These are phyloP conservation scores for Diaphora mendica DNA, from an alignment of 2,888 invertebrate species.

Conservation along the genomic window DNA sequence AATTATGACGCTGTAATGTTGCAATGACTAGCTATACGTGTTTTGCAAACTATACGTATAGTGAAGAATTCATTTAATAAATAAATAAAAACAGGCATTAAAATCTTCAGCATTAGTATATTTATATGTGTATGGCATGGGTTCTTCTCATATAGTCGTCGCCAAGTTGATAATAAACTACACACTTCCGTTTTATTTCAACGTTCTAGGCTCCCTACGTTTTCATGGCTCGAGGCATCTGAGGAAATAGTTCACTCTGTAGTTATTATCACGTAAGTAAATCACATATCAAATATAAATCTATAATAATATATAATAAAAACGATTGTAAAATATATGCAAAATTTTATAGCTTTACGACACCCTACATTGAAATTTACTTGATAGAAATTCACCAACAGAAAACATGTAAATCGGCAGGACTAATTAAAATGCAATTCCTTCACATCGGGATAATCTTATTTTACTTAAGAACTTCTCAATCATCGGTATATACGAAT, in stretches of 20 bases:
- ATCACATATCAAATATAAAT: constrained; percentile 9
- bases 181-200: not conserved
- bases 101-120: too few relatives aligned
- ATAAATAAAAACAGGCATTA: too few relatives aligned
- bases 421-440: constrained; percentile 56
- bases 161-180: too few relatives aligned
- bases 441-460: constrained; percentile 30
- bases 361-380: constrained; percentile 23
- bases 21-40: too few relatives aligned
- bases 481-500: constrained; percentile 47
- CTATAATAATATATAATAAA: constrained; percentile 6
- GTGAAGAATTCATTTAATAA: too few relatives aligned
- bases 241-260: not conserved
- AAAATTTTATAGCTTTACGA: constrained; percentile 35
- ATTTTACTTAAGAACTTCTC: constrained; percentile 24
- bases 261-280: not conserved
- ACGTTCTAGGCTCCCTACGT: not conserved
- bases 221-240: not conserved
- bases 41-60: too few relatives aligned
- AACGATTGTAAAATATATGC: constrained; percentile 3
- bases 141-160: too few relatives aligned
- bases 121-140: too few relatives aligned
- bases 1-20: too few relatives aligned
- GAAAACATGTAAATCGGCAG: constrained; percentile 39
- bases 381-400: constrained; percentile 9